Evolutionary conservation across 2,113 vertebrate genomes (phyloP).

Genomic region (Clarias magur): DNA sequence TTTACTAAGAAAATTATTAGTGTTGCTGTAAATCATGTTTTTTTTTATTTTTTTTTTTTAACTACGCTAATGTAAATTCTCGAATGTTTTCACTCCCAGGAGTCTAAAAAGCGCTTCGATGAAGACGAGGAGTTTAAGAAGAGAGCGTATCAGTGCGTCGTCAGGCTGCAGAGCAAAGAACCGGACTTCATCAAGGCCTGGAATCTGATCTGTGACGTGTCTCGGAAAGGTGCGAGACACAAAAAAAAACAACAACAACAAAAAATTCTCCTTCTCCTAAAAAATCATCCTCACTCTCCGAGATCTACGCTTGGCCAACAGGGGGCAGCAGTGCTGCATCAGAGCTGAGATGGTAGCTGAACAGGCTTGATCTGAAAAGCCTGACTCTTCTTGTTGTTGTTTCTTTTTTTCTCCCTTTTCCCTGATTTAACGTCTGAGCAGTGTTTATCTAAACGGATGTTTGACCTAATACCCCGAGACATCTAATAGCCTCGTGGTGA

Average conservation of each 20-base stretch:
- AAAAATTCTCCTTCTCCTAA: too few relatives aligned
- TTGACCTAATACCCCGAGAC: constrained; percentile 13
- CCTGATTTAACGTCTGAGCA: not conserved
- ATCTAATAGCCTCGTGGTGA: constrained; percentile 4
- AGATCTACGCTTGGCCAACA: not conserved
- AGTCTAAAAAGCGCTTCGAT: constrained; percentile 96
- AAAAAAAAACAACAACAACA: too few relatives aligned
- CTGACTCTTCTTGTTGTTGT: not conserved
- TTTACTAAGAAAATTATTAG: not conserved
- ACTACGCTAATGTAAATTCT: not conserved
- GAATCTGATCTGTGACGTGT: constrained; percentile 95
- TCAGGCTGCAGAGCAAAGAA: constrained; percentile 92
- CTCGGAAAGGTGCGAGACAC: constrained; percentile 75
- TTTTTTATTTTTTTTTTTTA: too few relatives aligned
- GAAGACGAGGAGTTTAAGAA: constrained; percentile 94
- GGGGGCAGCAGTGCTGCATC: constrained; percentile 3
- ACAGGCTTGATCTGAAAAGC: not conserved
- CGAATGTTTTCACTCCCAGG: constrained; percentile 65
- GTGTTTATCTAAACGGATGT: constrained; percentile 25
- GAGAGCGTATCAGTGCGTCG: constrained; percentile 91
- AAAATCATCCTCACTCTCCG: too few relatives aligned
- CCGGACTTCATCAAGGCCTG: constrained; percentile 88
- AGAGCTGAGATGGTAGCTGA: not conserved
- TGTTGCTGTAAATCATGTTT: not conserved
- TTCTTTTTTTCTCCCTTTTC: not conserved